phyloP scores from a whole-genome alignment of 1,140 invertebrate genomes.

The Cylas formicarius region DNA sequence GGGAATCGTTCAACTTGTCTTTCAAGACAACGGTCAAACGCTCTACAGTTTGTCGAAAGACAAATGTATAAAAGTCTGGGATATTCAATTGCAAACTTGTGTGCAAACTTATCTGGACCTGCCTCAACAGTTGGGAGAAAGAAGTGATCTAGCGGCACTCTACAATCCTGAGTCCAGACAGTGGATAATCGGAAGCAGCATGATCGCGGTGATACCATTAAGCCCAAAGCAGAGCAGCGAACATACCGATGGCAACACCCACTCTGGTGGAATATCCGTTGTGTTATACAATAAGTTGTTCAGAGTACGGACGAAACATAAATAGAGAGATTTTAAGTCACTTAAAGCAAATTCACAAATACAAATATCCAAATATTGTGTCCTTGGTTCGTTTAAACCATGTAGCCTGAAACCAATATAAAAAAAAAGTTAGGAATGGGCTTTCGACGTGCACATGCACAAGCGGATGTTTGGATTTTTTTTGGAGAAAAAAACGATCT shows the following conservation, averaged over 20 bases:
- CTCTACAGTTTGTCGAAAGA: slow-evolving; percentile 57
- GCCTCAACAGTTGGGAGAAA: slow-evolving; percentile 50
- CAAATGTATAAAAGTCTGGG: slow-evolving; percentile 64
- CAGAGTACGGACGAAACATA: slow-evolving; percentile 39
- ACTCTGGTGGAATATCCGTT: slow-evolving; percentile 54
- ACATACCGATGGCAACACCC: slow-evolving; percentile 60
- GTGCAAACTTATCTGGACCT: slow-evolving; percentile 59
- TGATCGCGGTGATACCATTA: slow-evolving; percentile 53
- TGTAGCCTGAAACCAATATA: no score
- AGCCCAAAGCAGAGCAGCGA: slow-evolving; percentile 53
- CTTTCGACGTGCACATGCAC: no score
- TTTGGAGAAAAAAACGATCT: no score
- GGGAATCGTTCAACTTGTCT: slow-evolving; percentile 55
- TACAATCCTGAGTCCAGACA: slow-evolving; percentile 58
- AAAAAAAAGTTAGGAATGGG: no score
- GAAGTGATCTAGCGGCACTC: slow-evolving; percentile 49
- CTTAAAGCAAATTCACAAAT: no score
- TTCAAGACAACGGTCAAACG: slow-evolving; percentile 47
- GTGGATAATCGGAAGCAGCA: slow-evolving; percentile 53
- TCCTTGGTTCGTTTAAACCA: no score
- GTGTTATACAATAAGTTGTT: slow-evolving; percentile 63
- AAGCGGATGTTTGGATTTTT: no score
- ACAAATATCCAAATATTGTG: no score
- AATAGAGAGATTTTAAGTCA: not conserved
- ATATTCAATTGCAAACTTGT: slow-evolving; percentile 50